Percentiles rank a stretch among this genome's conserved stretches.
These are phyloP conservation scores for Geopemphigus sp. DNA, from an alignment of 1,140 invertebrate species.

Conservation along the genomic window DNA sequence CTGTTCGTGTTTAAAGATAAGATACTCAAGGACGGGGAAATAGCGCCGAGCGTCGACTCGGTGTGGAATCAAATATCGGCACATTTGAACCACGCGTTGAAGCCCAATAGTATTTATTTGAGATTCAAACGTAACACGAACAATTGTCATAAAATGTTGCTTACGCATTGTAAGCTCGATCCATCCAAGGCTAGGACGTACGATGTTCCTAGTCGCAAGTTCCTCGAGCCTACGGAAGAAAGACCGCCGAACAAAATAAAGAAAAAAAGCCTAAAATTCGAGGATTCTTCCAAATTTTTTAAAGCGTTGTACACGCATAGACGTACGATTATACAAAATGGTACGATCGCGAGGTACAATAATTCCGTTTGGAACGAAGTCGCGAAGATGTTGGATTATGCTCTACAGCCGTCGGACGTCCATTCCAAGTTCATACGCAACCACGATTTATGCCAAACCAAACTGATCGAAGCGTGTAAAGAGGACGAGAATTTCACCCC, in stretches of 20 bases:
- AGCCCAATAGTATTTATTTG: slow-evolving; percentile 40
- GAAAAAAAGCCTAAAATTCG: slow-evolving; percentile 34
- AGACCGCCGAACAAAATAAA: slow-evolving; percentile 18
- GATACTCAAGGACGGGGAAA: slow-evolving; percentile 2
- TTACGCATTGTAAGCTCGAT: slow-evolving; percentile 32
- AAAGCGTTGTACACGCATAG: slow-evolving; percentile 37
- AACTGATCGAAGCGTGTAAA: slow-evolving; percentile 41
- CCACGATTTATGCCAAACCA: slow-evolving; percentile 38
- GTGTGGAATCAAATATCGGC: slow-evolving; percentile 36
- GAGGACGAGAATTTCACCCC: slow-evolving; percentile 36
- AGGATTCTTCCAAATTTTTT: slow-evolving; percentile 39
- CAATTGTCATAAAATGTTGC: slow-evolving; percentile 24
- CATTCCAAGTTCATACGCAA: slow-evolving; percentile 45
- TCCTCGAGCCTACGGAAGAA: neutral
- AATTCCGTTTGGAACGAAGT: slow-evolving; percentile 38
- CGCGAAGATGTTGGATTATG: slow-evolving; percentile 42
- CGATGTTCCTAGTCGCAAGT: slow-evolving; percentile 14
- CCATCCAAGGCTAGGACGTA: neutral
- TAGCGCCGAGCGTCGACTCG: slow-evolving; percentile 25
- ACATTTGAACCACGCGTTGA: slow-evolving; percentile 32
- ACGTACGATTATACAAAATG: slow-evolving; percentile 26
- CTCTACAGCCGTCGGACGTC: slow-evolving; percentile 22
- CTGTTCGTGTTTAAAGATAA: slow-evolving; percentile 35
- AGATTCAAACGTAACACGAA: slow-evolving; percentile 36
- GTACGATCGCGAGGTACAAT: slow-evolving; percentile 32